A percentile compares a stretch with the other conserved stretches of the same genome.
These are phyloP conservation scores for Dinoponera quadriceps DNA, from an alignment of 1,140 invertebrate genomes.

Conservation along the genomic window DNA sequence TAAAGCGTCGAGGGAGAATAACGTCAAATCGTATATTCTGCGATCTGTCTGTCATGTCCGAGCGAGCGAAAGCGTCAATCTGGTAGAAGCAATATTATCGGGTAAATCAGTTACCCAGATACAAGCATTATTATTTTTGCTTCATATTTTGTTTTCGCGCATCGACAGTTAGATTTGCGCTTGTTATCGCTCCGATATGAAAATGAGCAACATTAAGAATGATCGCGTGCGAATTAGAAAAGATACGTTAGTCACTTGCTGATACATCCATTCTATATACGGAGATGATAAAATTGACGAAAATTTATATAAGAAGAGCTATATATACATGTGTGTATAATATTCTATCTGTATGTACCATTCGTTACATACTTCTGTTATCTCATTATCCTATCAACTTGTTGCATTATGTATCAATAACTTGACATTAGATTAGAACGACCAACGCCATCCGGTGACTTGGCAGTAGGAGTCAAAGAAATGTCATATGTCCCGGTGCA, in stretches of 20 bases:
- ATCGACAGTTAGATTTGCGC: neutral
- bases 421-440: conserved; percentile 48
- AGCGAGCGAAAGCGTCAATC: no score
- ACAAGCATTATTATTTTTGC: conserved; percentile 4
- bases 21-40: no score
- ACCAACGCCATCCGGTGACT: conserved; percentile 49
- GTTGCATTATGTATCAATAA: conserved; percentile 32
- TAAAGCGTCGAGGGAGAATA: neutral
- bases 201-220: neutral
- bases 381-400: conserved; percentile 3
- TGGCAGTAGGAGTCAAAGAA: conserved; percentile 51
- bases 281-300: no score
- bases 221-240: conserved; percentile 10
- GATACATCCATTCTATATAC: no score
- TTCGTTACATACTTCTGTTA: no score
- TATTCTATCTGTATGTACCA: no score
- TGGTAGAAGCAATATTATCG: neutral
- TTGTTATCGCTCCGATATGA: neutral
- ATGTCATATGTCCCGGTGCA: conserved; percentile 24
- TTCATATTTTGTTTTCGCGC: neutral
- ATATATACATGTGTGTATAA: no score
- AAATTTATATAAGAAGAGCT: no score
- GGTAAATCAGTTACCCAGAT: neutral
- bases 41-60: no score
- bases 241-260: neutral